Base-by-base conservation (phyloP, 2,888 invertebrate genomes). In the Strigamia crassipes region DNA sequence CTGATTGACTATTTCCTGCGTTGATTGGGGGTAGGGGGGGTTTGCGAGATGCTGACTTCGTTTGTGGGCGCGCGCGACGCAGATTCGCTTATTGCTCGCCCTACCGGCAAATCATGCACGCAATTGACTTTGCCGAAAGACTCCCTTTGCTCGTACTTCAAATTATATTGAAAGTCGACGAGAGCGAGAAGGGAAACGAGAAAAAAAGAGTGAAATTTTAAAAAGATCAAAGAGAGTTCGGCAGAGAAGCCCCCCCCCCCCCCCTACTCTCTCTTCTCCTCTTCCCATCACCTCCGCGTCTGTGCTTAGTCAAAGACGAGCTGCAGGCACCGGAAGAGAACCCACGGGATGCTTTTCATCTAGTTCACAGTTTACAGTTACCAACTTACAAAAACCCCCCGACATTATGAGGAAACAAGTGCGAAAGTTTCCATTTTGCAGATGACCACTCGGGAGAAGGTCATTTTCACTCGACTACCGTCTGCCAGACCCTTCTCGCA, bases 1-100 rank as follows among this genome's bases (percentile, higher is more conserved):
- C 61, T 61, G 61, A 61, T 61, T 61, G 61, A 61, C 61, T 61
- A 61, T 61, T 61, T 61, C 61, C 61, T 61, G 61, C 61, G 61
- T 61, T 61, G 61, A 61, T 61, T 61, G 27, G 61, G 61, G n/a
- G n/a, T n/a, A n/a, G n/a, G n/a, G n/a, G 61, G 61, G 61, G 61
- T n/a, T n/a, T 61, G 21, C 61, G 61, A 61, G 61, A 61, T 61
- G 61, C 61, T 61, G 61, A 61, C 61, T 61, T 61, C 61, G 61
- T 61, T 61, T 61, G 61, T 10, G 61, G 61, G 61, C 61, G 61
- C 1, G 61, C 13, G n/a, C 18, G 18, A 61, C 61, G 61, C 61
- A 61, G 61, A 61, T 61, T 61, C 61, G 61, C 61, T 61, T 61
- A 61, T 61, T 61, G 61, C 61, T 61, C 61, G 61, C 61, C 61